Base-by-base conservation (phyloP, 2,888 invertebrate species). In the Eumerus sabulonum region DNA sequence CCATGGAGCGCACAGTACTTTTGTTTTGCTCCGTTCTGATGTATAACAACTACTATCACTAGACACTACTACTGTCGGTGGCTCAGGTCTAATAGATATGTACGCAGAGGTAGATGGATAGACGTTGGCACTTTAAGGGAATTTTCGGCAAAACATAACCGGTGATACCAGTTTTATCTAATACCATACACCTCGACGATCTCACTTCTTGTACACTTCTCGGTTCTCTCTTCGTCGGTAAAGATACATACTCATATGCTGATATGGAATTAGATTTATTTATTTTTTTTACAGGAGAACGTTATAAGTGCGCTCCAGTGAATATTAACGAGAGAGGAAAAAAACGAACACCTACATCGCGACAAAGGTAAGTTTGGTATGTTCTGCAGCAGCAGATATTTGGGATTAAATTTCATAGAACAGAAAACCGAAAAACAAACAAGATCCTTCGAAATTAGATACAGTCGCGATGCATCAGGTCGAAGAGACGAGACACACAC, bases 141-240 rank as follows among this genome's bases (percentile, higher is more conserved):
- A 67, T 72, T 67, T 77, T 67, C 54, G 72, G 67, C 67, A 38
- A 63, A 67, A 50, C 68, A 57, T 73, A 77, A 77, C 77, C 77
- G 77, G 77, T 73, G 77, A 77, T 77, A 73, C 77, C 77, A 73
- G 77, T 77, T 77, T 63, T 62, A 67, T 77, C 66, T 73, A 73
- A 77, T 77, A 63, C 57, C 62, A 59, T n/a, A n/a, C n/a, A n/a
- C n/a, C n/a, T n/a, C n/a, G n/a, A n/a, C 40, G 48, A 54, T 71
- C 45, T 60, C 60, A 4, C 27, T 68, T 72, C 48, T 2, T 27
- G 2, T 27, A 7, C 27, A 7, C 7, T 27, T 63, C 44, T 56
- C 62, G 27, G 3, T 71, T 35, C 51, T 42, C 38, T 17, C 36
- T 12, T 42, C 47, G n/a, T 13, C 19, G 13, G 9, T 48, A 3